These are phyloP conservation scores for Hymenochirus boettgeri DNA, from an alignment of 2,113 vertebrate genomes.

Conservation along the genomic window DNA sequence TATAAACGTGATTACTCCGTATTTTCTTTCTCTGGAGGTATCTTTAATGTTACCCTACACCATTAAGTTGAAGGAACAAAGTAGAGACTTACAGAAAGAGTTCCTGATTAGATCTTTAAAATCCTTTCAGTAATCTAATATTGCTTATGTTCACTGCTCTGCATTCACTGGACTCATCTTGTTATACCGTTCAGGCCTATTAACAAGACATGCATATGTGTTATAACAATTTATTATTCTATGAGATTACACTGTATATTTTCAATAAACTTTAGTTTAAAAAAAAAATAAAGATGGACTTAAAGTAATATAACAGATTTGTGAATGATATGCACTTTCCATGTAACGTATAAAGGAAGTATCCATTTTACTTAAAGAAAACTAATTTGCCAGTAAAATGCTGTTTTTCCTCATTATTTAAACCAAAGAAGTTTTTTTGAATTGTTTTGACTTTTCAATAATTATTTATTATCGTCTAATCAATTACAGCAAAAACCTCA, in stretches of 20 bases:
- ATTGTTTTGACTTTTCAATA: constrained; percentile 44
- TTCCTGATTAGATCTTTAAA: constrained; percentile 13
- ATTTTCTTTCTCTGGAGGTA: constrained; percentile 37
- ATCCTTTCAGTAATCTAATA: constrained; percentile 34
- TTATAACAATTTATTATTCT: no score
- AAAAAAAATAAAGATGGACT: constrained; percentile 15
- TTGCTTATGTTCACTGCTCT: constrained; percentile 34
- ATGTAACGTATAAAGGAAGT: constrained; percentile 25
- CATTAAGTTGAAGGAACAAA: constrained; percentile 39
- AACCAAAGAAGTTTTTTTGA: constrained; percentile 37
- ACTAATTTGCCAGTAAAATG: constrained; percentile 33
- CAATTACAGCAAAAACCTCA: constrained; percentile 37
- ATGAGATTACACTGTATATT: no score
- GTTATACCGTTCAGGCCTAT: constrained; percentile 24
- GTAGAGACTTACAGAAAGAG: constrained; percentile 20
- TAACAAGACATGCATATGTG: no score
- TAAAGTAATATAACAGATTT: constrained; percentile 18
- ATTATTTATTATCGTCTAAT: constrained; percentile 36
- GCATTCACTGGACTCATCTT: no score
- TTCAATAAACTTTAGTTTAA: no score
- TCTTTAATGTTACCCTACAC: constrained; percentile 43
- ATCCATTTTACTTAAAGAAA: constrained; percentile 37
- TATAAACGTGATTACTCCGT: constrained; percentile 41
- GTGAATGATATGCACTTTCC: constrained; percentile 15
- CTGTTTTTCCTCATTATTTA: constrained; percentile 37